Evolutionary conservation across 2,888 invertebrate genomes (phyloP), one percentile per base, ranked within the genome.

Genomic region (Drosophila leonis): DNA sequence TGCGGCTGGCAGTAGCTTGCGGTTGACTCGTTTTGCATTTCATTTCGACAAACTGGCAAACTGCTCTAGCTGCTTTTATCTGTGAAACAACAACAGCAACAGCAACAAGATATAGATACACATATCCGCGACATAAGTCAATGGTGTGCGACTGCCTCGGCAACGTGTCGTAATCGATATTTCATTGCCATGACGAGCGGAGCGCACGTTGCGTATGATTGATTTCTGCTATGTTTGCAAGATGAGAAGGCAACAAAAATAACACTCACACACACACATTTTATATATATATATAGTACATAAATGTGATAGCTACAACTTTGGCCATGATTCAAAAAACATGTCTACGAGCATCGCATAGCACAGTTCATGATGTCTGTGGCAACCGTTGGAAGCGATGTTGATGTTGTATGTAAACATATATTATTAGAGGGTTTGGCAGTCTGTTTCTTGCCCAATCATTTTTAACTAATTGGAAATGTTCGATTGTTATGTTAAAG

Each of bases 121-220:
- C 56, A 72, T 68, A 80, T 78, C 72, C 78, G 75, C 66, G 71
- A 70, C 77, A 78, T 71, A 79, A 76, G 66, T 77, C 75, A 70
- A 56, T 69, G 84, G 37, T 76, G 62, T 61, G 66, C 46, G 65
- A 65, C 49, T 67, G 72, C 44, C 69, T 39, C 67, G 72, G 54
- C 70, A 79, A 80, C 65, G 82, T 83, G 86, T 80, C 82, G 86
- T 83, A 88, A 87, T 87, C 88, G 86, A 87, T 87, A 86, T 86
- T 86, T 79, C 84, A 88, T 82, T 80, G 82, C 83, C 83, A 73
- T 72, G 76, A 75, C 83, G 75, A 74, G 79, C 70, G 39, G 67
- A 54, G 81, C 71, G 51, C 75, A 79, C 88, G 80, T 77, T 86
- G 82, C 86, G 86, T 86, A 85, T 86, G 86, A 88, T 83, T 86